Evolutionary conservation across 2,113 vertebrate genomes (phyloP), one percentile per base, ranked within the genome.

Genomic region (Pelvicachromis taeniatus): DNA sequence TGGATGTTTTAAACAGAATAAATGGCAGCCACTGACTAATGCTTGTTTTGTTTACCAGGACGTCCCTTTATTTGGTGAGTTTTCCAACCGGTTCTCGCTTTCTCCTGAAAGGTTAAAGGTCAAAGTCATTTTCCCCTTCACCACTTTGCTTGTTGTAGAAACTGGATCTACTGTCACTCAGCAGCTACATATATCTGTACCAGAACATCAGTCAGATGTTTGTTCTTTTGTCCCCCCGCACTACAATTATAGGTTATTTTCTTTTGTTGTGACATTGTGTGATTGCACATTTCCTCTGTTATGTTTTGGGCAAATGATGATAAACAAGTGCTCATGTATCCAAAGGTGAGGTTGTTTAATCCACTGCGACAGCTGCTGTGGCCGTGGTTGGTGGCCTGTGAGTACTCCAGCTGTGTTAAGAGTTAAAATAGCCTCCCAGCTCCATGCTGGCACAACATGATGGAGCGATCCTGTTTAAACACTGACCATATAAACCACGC

Each of bases 371-470:
- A 65, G 80, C 86, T 81, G 86, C 35, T 29, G 53, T 40, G 52
- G 86, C 73, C 83, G 80, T 53, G 84, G 89, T 78, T 19, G 29
- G 86, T 48, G 83, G 84, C 58, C 16, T n/a, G 80, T 1, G 55
- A 81, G 68, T 5, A 33, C 61, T 84, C 82, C 85, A 86, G 87
- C 87, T 87, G 87, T 52, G 68, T 33, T 54, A 38, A 70, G 78
- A 55, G 61, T 70, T 90, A 84, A 92, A 92, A 88, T 63, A 87
- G 86, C 29, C 79, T 78, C 33, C 9, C 87, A 85, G 83, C 87
- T 90, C 84, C 50, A 82, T 3, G 21, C 48, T 54, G 86, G 82
- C 50, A 50, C 54, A 31, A 11, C 16, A 48, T 19, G 31, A 48
- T 9, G 12, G 26, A 17, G 61, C 3, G 1, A 38, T 65, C 55